Conservation (phyloP, 2,888 invertebrate genomes). For the Exephanes ischioxanthus region DNA sequence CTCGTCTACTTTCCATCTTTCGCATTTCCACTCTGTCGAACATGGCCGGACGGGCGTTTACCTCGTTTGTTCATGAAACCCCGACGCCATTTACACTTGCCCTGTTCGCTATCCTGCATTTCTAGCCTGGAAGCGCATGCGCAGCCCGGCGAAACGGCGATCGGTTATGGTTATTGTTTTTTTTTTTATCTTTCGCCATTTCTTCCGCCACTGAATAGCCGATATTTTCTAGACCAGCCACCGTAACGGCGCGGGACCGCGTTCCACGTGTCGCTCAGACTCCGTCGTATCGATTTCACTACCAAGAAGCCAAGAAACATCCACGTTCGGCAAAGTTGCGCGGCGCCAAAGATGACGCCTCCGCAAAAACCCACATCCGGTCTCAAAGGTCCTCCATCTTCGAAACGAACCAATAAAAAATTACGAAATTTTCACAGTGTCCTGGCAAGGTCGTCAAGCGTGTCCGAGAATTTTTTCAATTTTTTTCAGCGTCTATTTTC, state of each 20-base stretch:
- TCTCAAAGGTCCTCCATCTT: too few relatives aligned
- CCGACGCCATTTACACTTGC: conserved; percentile 26
- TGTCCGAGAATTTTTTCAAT: too few relatives aligned
- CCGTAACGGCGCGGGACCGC: too few relatives aligned
- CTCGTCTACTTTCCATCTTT: conserved; percentile 36
- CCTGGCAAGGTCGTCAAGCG: too few relatives aligned
- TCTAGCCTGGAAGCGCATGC: background rate
- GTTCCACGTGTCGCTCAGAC: too few relatives aligned
- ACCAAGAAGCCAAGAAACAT: background rate
- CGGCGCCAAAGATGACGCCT: background rate
- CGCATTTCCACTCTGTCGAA: conserved; percentile 3
- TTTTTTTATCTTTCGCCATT: background rate
- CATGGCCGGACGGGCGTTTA: background rate
- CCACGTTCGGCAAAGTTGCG: background rate
- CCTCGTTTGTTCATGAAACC: conserved; percentile 20
- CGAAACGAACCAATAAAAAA: too few relatives aligned
- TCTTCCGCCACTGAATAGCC: background rate
- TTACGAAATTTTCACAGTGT: too few relatives aligned
- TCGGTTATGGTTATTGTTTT: background rate
- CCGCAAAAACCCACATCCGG: too few relatives aligned
- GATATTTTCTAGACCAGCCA: background rate
- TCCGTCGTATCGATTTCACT: background rate
- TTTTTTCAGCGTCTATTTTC: too few relatives aligned
- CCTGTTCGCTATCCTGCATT: background rate
- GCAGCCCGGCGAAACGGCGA: background rate